These are phyloP conservation scores for Ammospiza nelsoni DNA, from an alignment of 2,113 vertebrate species.

Conservation along the genomic window DNA sequence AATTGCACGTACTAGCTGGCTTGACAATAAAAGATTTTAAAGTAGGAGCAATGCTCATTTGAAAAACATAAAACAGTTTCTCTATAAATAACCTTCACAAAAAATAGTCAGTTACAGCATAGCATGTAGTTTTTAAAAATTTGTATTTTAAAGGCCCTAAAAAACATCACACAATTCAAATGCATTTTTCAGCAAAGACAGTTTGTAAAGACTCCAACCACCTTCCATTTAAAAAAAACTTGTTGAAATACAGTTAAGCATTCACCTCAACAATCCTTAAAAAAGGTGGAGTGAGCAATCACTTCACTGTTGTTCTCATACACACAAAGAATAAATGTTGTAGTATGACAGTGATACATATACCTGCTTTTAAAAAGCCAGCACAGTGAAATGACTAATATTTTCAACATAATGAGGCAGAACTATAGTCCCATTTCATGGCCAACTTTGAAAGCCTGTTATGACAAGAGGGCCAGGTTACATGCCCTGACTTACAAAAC, in stretches of 20 bases:
- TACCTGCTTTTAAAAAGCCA: not conserved
- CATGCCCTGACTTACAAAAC: not conserved
- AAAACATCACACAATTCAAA: not conserved
- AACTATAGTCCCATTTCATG: not conserved
- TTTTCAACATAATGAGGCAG: not conserved
- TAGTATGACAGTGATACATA: constrained; percentile 9
- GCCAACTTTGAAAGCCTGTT: not conserved
- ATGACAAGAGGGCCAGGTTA: not conserved
- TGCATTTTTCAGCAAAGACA: not conserved
- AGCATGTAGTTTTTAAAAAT: not conserved
- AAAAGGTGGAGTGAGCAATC: not conserved
- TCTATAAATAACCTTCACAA: not conserved
- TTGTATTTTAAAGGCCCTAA: not conserved
- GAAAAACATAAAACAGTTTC: not conserved
- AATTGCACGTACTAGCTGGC: not conserved
- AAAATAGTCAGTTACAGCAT: not conserved
- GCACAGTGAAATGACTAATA: not conserved
- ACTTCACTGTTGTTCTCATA: not conserved
- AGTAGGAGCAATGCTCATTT: not conserved
- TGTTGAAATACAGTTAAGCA: not conserved
- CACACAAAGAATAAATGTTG: not conserved
- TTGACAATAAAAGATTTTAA: not conserved
- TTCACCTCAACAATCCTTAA: not conserved
- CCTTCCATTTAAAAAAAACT: not conserved
- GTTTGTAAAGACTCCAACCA: not conserved